A percentile compares a stretch with the other conserved stretches of the same genome.
These are phyloP conservation scores for Corydoras sp. DNA, from an alignment of 2,113 vertebrate species.

Conservation along the genomic window DNA sequence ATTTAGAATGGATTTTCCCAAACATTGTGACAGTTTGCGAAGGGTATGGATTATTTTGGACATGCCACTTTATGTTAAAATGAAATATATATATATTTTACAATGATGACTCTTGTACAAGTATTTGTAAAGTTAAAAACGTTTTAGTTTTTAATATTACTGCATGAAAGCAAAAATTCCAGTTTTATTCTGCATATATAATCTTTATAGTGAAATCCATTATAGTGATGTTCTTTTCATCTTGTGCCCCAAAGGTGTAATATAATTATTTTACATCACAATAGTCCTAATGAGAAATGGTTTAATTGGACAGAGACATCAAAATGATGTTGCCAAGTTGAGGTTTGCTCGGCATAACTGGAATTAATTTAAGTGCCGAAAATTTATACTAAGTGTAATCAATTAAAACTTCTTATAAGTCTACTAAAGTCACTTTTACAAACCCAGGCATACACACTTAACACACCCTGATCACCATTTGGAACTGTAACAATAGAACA, in stretches of 20 bases:
- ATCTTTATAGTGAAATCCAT: constrained; percentile 3
- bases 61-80: too few species aligned
- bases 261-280: constrained; percentile 30
- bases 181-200: not conserved
- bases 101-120: too few species aligned
- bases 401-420: not conserved
- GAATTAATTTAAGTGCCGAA: not conserved
- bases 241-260: not conserved
- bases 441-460: too few species aligned
- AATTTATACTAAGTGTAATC: not conserved
- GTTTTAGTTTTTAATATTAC: too few species aligned
- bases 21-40: too few species aligned
- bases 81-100: too few species aligned
- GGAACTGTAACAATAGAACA: constrained; percentile 14
- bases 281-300: constrained; percentile 31
- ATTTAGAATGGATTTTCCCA: too few species aligned
- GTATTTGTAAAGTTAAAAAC: too few species aligned
- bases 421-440: too few species aligned
- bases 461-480: not conserved
- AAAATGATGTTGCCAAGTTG: not conserved
- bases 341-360: not conserved
- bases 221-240: constrained; percentile 2
- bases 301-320: not conserved
- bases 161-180: constrained; percentile 1
- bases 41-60: too few species aligned